phyloP scores from a whole-genome alignment of 2,113 vertebrate species.

The Emydura subglobosa region DNA sequence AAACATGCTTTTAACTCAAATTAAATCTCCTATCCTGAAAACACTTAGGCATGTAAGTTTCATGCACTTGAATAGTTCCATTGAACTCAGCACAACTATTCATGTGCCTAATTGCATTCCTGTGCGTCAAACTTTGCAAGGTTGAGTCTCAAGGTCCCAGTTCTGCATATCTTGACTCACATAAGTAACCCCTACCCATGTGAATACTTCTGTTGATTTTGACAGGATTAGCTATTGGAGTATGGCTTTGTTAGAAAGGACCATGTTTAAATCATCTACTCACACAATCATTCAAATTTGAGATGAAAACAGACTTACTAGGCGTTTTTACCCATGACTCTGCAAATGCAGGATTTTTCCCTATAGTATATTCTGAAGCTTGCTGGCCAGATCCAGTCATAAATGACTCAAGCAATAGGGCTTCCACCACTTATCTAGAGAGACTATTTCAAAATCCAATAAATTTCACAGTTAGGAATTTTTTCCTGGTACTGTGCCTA shows the following conservation, averaged over 20 bases:
- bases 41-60: background rate
- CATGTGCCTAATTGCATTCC: background rate
- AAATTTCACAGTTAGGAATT: constrained; percentile 29
- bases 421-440: constrained; percentile 34
- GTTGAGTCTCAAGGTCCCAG: background rate
- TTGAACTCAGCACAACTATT: background rate
- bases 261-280: background rate
- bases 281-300: background rate
- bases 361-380: background rate
- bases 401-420: background rate
- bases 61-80: background rate
- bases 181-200: background rate
- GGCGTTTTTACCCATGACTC: background rate
- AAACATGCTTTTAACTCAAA: constrained; percentile 1
- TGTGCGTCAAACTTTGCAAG: background rate
- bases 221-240: background rate
- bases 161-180: background rate
- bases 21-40: background rate
- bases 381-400: background rate
- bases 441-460: constrained; percentile 41
- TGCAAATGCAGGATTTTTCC: background rate
- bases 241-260: background rate
- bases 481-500: constrained; percentile 9
- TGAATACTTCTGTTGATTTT: fast-evolving
- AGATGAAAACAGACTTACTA: background rate